phyloP scores from a whole-genome alignment of 2,888 invertebrate genomes.

The Plagodis pulveraria region DNA sequence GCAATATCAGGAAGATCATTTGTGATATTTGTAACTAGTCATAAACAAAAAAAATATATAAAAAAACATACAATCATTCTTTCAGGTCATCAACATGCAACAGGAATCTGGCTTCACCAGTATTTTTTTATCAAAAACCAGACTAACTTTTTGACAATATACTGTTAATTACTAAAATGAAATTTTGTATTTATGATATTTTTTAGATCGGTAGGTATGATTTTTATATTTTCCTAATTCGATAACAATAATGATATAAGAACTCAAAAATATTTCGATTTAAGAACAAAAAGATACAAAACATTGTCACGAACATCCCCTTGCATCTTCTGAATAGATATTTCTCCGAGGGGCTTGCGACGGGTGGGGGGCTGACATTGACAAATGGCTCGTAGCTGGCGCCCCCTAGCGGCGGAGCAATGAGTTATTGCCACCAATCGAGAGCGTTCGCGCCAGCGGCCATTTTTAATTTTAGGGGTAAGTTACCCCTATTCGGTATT shows the following conservation, averaged over 20 bases:
- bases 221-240: too few relatives aligned
- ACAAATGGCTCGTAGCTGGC: conserved; percentile 75
- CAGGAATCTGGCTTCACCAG: too few relatives aligned
- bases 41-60: too few relatives aligned
- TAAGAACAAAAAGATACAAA: conserved; percentile 50
- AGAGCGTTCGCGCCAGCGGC: conserved; percentile 75
- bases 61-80: too few relatives aligned
- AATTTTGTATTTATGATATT: too few relatives aligned
- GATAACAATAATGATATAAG: conserved; percentile 4
- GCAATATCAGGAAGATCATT: too few relatives aligned
- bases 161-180: too few relatives aligned
- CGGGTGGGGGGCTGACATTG: conserved; percentile 66
- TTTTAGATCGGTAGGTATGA: too few relatives aligned
- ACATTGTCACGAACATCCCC: conserved; percentile 64
- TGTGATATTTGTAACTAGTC: too few relatives aligned
- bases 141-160: too few relatives aligned
- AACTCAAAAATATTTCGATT: conserved; percentile 24
- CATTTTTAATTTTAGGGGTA: conserved; percentile 84
- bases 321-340: conserved; percentile 70
- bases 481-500: conserved; percentile 70
- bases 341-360: conserved; percentile 60
- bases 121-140: too few relatives aligned
- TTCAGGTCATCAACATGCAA: too few relatives aligned
- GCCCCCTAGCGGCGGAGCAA: conserved; percentile 73
- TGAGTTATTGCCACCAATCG: conserved; percentile 82